phyloP scores from a whole-genome alignment of 2,113 vertebrate species.

The Marcusenius ussheri region DNA sequence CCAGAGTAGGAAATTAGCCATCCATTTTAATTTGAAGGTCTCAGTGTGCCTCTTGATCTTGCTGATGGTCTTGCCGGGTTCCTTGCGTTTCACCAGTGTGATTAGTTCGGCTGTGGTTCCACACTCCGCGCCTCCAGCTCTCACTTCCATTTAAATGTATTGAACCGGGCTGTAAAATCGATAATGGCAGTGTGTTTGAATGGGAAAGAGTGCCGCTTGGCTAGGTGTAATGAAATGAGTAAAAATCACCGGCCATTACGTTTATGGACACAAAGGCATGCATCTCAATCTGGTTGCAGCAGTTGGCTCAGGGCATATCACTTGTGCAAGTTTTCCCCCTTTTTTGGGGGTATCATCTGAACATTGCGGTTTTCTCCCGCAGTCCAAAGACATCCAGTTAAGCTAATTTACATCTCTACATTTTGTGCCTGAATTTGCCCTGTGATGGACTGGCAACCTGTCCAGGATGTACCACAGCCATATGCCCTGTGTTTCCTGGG shows the following conservation, averaged over 20 bases:
- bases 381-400: neutral
- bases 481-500: neutral
- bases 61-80: neutral
- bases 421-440: neutral
- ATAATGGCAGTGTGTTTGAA: conserved; percentile 3
- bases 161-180: conserved; percentile 6
- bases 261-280: neutral
- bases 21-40: neutral
- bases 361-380: neutral
- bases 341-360: neutral
- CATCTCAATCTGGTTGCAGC: neutral
- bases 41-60: neutral
- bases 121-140: too few species aligned
- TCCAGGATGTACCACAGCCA: neutral
- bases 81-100: neutral
- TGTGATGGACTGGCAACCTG: neutral
- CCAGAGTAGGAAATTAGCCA: neutral
- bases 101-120: neutral
- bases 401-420: neutral
- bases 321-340: neutral
- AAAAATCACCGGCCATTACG: neutral
- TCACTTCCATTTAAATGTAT: neutral
- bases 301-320: neutral
- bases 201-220: neutral
- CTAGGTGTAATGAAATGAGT: neutral